These are phyloP conservation scores for Notamacropus eugenii DNA, from an alignment of 2,797 vertebrate genomes.

Conservation along the genomic window DNA sequence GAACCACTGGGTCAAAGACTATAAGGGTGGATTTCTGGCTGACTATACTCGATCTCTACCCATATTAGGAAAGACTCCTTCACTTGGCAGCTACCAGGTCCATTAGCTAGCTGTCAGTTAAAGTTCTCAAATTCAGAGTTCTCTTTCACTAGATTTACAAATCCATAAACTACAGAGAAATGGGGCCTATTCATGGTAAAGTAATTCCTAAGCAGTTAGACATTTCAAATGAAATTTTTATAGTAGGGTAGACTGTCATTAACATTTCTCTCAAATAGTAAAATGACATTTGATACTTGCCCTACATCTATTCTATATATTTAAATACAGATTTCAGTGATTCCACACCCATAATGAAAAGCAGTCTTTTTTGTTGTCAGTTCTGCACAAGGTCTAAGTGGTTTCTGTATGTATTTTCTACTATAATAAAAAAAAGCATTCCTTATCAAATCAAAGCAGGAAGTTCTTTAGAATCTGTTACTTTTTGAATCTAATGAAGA, in stretches of 20 bases:
- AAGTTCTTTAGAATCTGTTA: conserved; percentile 79
- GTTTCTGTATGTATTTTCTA: conserved; percentile 79
- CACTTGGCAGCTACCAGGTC: background rate
- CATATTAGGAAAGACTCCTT: too few species aligned
- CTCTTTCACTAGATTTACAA: background rate
- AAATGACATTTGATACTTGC: background rate
- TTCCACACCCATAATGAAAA: conserved; percentile 13
- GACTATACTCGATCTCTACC: too few species aligned
- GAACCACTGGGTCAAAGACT: too few species aligned
- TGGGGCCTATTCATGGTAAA: background rate
- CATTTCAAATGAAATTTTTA: background rate
- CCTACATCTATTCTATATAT: too few species aligned
- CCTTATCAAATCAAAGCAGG: conserved; percentile 86
- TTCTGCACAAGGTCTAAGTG: conserved; percentile 68
- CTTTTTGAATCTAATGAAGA: conserved; percentile 79
- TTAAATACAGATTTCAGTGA: background rate
- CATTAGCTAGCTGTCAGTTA: background rate
- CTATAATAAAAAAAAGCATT: conserved; percentile 76
- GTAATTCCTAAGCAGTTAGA: background rate
- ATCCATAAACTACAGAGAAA: too few species aligned
- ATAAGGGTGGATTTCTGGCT: too few species aligned
- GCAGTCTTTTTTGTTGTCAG: conserved; percentile 49
- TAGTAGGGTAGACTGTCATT: background rate
- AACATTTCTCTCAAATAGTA: background rate
- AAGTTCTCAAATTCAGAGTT: fast-evolving